phyloP scores from a whole-genome alignment of 2,888 invertebrate species.

The Dryomyza anilis region DNA sequence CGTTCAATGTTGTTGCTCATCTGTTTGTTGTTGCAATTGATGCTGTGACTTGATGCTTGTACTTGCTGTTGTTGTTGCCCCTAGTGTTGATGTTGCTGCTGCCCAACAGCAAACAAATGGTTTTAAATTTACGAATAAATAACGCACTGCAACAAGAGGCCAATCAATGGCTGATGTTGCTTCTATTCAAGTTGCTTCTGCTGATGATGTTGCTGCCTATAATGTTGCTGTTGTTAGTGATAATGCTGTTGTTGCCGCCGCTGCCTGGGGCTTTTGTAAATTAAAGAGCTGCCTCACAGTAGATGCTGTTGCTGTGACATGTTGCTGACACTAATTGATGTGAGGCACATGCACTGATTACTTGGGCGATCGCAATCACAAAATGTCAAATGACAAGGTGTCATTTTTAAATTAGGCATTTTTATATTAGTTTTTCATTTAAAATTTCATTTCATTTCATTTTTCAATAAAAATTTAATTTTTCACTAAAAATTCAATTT shows the following conservation, averaged over 20 bases:
- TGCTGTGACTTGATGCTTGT: no score
- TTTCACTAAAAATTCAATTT: no score
- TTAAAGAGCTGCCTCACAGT: no score
- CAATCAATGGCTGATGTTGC: not conserved
- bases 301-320: constrained; percentile 6
- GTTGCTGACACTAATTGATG: not conserved
- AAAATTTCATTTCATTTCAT: no score
- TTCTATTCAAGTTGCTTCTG: not conserved
- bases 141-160: not conserved
- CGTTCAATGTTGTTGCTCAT: not conserved
- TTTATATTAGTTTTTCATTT: no score
- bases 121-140: not conserved
- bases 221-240: no score
- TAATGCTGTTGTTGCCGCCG: no score
- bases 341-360: not conserved
- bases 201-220: not conserved
- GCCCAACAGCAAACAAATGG: not conserved
- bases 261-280: no score
- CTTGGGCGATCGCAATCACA: not conserved
- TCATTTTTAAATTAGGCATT: no score
- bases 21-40: no score
- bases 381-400: no score
- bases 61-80: not conserved
- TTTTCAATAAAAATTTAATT: no score
- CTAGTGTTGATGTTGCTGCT: not conserved